Conservation (phyloP, 2,888 invertebrate genomes). For the Meganola albula region DNA sequence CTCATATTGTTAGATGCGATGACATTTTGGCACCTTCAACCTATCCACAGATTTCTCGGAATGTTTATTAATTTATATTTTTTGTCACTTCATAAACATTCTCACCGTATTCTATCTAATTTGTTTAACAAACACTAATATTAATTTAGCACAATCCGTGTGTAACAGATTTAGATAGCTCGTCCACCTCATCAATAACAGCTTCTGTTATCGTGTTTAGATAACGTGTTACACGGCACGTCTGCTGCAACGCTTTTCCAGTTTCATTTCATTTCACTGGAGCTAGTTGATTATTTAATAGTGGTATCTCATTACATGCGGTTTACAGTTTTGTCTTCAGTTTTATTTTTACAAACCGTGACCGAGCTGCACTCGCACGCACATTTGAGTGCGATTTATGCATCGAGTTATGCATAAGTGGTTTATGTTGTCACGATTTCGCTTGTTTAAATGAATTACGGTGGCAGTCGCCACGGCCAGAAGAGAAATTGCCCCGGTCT, state of each 20-base stretch:
- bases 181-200: conserved; percentile 5
- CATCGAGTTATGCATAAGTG: conserved; percentile 33
- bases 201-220: conserved; percentile 4
- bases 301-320: no score
- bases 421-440: conserved; percentile 33
- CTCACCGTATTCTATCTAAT: background rate
- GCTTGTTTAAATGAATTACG: conserved; percentile 33
- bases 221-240: conserved; percentile 2
- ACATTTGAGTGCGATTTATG: conserved; percentile 28
- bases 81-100: conserved; percentile 3
- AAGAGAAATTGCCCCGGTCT: conserved; percentile 26
- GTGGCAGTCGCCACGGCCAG: conserved; percentile 16
- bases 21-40: conserved; percentile 39
- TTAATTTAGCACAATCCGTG: background rate
- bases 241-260: background rate
- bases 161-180: background rate
- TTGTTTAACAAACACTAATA: background rate
- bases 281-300: conserved; percentile 16
- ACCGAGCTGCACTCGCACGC: conserved; percentile 25
- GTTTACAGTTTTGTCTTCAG: no score
- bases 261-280: conserved; percentile 12
- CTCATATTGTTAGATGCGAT: conserved; percentile 28
- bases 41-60: conserved; percentile 26
- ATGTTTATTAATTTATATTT: conserved; percentile 27
- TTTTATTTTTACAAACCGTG: conserved; percentile 29